Evolutionary conservation across 2,113 vertebrate species (phyloP), one percentile per base, ranked within the genome.

Genomic region (Heterochromis multidens): DNA sequence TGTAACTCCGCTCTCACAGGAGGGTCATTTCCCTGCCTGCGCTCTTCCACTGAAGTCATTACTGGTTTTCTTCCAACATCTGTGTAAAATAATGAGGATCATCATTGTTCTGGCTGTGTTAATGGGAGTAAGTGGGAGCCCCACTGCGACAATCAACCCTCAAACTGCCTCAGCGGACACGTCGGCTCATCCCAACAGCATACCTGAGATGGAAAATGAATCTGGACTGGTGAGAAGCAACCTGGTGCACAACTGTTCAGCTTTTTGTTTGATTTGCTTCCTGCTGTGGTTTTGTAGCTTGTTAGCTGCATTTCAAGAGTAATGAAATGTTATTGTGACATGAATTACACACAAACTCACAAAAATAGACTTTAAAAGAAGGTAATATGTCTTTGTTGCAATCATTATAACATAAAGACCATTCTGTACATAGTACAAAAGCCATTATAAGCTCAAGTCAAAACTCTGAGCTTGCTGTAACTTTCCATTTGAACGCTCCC

Each of bases 391-490:
- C 9, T 91, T 90, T 91, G 59, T 85, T 88, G 62, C 19, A 82
- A 17, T 80, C 43, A 80, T 77, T 14, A 19, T 61, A 35, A 77
- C 37, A 83, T 87, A n/a, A 84, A 8, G 31, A 84, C 19, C 54
- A 58, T 85, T 86, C 82, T 94, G 93, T 94, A 93, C 93, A 93
- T 83, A 74, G 91, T 89, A 95, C 89, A 95, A 90, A 92, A 87
- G 23, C 56, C 59, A 76, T 65, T 67, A n/a, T 17, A 76, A 49
- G 74, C 70, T 89, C 72, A 46, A 40, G 29, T 76, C 29, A 57
- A 85, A 87, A 79, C 62, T 63, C 7, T 56, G 70, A 85, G 80
- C 82, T 86, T 81, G n/a, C 35, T 43, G 19, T 33, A 83, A 84
- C 59, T 13, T 58, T 4, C 5, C 25, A 49, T 74, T 46, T 54